Evolutionary conservation across 2,888 invertebrate species (phyloP).

Genomic region (Linyphia triangularis): DNA sequence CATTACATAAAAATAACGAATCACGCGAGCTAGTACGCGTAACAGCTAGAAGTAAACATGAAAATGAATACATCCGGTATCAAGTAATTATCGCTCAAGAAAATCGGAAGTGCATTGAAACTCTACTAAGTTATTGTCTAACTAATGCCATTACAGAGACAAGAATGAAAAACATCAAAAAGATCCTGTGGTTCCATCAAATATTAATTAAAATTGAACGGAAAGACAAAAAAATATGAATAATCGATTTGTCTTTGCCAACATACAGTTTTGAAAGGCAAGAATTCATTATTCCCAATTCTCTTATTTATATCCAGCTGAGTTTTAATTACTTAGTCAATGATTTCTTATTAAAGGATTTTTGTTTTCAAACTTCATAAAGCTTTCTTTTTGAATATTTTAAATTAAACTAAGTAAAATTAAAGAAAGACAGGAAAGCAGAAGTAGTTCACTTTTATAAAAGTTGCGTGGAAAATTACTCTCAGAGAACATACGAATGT

Average conservation of each 20-base stretch:
- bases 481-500: neutral
- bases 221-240: slow-evolving; percentile 1
- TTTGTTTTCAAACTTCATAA: slow-evolving; percentile 19
- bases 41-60: no score
- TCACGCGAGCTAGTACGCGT: no score
- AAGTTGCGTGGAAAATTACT: neutral
- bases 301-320: slow-evolving; percentile 33
- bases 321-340: slow-evolving; percentile 35
- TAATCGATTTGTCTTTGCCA: slow-evolving; percentile 16
- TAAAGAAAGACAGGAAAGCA: slow-evolving; percentile 1
- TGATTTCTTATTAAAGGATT: slow-evolving; percentile 36
- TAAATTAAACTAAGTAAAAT: slow-evolving; percentile 10
- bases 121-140: neutral
- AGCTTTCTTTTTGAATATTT: slow-evolving; percentile 7
- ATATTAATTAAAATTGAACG: slow-evolving; percentile 46
- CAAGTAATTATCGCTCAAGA: neutral
- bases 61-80: slow-evolving; percentile 9
- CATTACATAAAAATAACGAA: no score
- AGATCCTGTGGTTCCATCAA: slow-evolving; percentile 18
- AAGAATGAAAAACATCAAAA: slow-evolving; percentile 6
- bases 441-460: neutral
- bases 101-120: neutral
- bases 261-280: neutral
- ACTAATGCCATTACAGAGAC: neutral
- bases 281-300: slow-evolving; percentile 36